A percentile compares a stretch with the other conserved stretches of the same genome.
Evolutionary conservation across 2,113 vertebrate species (phyloP).

Genomic region (Monarcha castaneiventris): DNA sequence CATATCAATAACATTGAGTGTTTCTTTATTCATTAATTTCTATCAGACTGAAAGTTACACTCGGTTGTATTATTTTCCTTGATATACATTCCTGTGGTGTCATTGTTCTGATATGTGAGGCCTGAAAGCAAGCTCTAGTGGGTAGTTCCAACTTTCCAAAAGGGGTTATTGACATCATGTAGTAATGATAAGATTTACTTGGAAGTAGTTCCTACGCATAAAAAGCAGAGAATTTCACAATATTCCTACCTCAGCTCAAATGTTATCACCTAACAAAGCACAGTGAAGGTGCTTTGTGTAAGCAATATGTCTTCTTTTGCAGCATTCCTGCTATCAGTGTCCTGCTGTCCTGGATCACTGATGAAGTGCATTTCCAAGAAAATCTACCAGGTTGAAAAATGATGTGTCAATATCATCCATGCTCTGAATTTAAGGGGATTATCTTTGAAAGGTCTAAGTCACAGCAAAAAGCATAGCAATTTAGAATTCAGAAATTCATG

Average conservation of each 20-base stretch:
- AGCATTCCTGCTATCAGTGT: not conserved
- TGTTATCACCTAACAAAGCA: not conserved
- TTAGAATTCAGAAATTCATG: not conserved
- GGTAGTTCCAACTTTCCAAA: not conserved
- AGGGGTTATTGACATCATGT: not conserved
- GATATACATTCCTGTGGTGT: not conserved
- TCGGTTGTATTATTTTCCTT: not conserved
- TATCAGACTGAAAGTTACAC: not conserved
- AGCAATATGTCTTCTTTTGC: not conserved
- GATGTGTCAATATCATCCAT: not conserved
- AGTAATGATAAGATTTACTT: not conserved
- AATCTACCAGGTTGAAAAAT: not conserved
- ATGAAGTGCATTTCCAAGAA: not conserved
- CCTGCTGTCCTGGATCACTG: not conserved
- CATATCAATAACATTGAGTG: not conserved
- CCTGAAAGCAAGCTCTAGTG: not conserved
- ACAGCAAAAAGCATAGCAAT: not conserved
- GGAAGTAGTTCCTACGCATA: not conserved
- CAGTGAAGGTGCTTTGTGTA: not conserved
- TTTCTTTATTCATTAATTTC: slow-evolving; percentile 3
- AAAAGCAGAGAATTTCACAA: not conserved
- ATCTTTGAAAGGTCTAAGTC: not conserved
- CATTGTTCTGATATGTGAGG: not conserved
- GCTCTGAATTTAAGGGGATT: not conserved
- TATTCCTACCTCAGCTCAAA: not conserved